Percentiles rank a stretch among this genome's conserved stretches.
Conservation (phyloP, 1,140 invertebrate genomes). For the Arctopsyche grandis region DNA sequence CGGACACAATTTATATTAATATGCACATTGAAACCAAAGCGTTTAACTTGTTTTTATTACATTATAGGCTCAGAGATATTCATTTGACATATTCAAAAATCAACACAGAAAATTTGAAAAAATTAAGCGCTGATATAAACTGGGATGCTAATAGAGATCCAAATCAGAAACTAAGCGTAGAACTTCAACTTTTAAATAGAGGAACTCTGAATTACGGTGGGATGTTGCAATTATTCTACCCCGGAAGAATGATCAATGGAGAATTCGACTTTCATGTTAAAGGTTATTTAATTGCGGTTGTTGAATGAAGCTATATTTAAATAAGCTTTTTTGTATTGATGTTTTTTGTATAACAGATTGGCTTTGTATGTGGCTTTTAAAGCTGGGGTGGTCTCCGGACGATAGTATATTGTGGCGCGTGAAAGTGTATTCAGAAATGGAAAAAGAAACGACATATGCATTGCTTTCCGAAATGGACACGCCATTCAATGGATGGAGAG, state of each 20-base stretch:
- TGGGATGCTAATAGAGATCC: conserved; percentile 87
- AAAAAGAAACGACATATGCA: conserved; percentile 62
- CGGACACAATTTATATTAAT: conserved; percentile 20
- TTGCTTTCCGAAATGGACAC: conserved; percentile 69
- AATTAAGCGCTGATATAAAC: conserved; percentile 75
- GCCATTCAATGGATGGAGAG: conserved; percentile 78
- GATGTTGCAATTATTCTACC: conserved; percentile 74
- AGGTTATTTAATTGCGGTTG: conserved; percentile 60
- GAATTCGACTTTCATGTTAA: conserved; percentile 68
- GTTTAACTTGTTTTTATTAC: conserved; percentile 42
- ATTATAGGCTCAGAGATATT: conserved; percentile 75
- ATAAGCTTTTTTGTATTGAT: no score
- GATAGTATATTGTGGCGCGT: conserved; percentile 62
- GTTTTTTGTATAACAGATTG: conserved; percentile 57
- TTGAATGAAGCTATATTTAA: background rate
- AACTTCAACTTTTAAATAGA: conserved; percentile 64
- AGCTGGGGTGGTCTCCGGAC: conserved; percentile 62
- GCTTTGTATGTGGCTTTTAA: conserved; percentile 63
- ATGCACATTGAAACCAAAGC: no score
- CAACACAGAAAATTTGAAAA: conserved; percentile 69
- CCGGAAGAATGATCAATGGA: conserved; percentile 75
- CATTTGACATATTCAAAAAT: conserved; percentile 71
- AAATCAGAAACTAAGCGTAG: conserved; percentile 71
- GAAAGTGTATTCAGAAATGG: conserved; percentile 62
- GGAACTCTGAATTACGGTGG: conserved; percentile 70